Evolutionary conservation across 1,140 invertebrate genomes (phyloP), one percentile per base, ranked within the genome.

Genomic region (Drosophila grimshawi): DNA sequence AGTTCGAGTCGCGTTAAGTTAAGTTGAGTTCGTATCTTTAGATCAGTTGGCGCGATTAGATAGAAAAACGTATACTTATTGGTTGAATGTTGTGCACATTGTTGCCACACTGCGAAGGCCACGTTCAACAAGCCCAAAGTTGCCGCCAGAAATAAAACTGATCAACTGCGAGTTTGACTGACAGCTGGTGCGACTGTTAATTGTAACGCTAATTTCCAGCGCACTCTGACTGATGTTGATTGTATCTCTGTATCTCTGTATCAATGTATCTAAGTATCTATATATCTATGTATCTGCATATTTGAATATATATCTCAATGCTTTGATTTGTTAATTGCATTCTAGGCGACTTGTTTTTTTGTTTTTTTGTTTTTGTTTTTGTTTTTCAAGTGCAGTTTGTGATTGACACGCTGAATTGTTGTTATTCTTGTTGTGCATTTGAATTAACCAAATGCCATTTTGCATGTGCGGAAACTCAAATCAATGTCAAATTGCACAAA

Each of bases 311-410:
- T 81, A 48, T 70, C 65, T 82, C 67, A 65, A 64, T 59, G 71
- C 64, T 75, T 83, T 77, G 80, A 89, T 86, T 83, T 80, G 72
- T 83, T 89, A 86, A 86, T 88, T 89, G 73, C 83, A 89, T 74
- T 70, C 64, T 71, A 35, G 45, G 35, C 49, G 55, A 67, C 45
- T 51, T 66, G 80, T 78, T 86, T 68, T 48, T 49, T 51, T 57
- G 19, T 19, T 19, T 55, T 11, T 27, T n/a, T n/a, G 67, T 68
- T 48, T 49, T 51, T 57, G 19, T 19, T 19, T 55, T 11, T 27
- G n/a, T 46, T 37, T 52, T 63, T 64, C 59, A 63, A 75, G 65
- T 75, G 60, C 63, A 61, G 10, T 53, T 62, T 55, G 6, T 88
- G 85, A 89, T 89, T 86, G 83, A 83, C 83, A 89, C 76, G 64